A percentile compares a stretch with the other conserved stretches of the same genome.
Conservation (phyloP, 2,113 vertebrate species). For the Haplotaxodon microlepis region DNA sequence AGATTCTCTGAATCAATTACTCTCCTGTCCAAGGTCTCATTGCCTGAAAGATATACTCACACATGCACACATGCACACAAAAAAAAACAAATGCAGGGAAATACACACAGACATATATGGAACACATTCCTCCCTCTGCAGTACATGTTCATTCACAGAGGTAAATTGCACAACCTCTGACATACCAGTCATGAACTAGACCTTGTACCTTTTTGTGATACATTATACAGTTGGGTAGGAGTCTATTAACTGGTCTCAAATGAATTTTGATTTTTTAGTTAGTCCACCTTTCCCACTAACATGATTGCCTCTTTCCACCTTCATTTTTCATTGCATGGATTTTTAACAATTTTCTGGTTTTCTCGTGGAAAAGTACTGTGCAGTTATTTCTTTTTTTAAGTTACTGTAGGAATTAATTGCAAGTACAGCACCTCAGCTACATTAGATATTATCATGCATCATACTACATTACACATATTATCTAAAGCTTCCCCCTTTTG, state of each 20-base stretch:
- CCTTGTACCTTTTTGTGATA: neutral
- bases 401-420: neutral
- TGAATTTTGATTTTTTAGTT: constrained; percentile 25
- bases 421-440: neutral
- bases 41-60: constrained; percentile 58
- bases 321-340: neutral
- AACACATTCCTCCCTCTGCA: neutral
- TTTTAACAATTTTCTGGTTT: neutral
- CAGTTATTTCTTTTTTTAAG: neutral
- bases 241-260: constrained; percentile 7
- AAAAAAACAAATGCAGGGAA: constrained; percentile 20
- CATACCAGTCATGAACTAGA: neutral
- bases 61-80: constrained; percentile 19
- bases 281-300: neutral
- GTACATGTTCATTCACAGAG: neutral
- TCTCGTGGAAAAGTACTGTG: neutral
- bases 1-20: constrained; percentile 82
- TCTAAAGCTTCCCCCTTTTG: neutral
- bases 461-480: neutral
- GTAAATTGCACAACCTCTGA: constrained; percentile 11
- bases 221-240: neutral
- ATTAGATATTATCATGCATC: neutral
- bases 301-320: neutral
- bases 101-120: neutral
- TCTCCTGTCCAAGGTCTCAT: constrained; percentile 71